phyloP scores from a whole-genome alignment of 2,113 vertebrate species.

The Typhlomys cinereus region DNA sequence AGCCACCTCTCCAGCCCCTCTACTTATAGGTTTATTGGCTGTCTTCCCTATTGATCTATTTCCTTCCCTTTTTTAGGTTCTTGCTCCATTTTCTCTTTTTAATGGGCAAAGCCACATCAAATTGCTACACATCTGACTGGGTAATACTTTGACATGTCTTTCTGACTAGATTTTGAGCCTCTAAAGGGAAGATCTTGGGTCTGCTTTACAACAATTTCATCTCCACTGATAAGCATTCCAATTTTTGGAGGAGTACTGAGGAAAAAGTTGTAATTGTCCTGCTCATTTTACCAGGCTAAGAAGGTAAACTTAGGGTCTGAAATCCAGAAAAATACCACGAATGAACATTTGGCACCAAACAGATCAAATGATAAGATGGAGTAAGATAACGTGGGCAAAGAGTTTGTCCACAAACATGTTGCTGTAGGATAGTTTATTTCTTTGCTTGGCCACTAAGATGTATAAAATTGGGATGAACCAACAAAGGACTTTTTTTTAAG shows the following conservation, averaged over 20 bases:
- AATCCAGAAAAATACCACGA: neutral
- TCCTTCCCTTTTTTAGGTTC: too few species aligned
- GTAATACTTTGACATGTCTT: neutral
- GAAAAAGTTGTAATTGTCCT: neutral
- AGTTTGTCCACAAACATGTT: neutral
- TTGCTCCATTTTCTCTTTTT: too few species aligned
- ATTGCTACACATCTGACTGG: neutral
- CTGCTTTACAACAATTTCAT: neutral
- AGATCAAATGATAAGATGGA: neutral
- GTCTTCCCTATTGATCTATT: too few species aligned
- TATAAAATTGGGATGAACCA: neutral
- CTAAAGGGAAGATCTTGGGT: neutral
- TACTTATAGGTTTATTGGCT: too few species aligned
- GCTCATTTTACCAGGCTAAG: neutral
- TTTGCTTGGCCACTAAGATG: neutral
- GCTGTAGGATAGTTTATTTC: neutral
- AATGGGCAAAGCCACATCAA: neutral
- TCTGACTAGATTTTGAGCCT: neutral
- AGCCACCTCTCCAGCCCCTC: too few species aligned
- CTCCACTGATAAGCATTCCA: neutral
- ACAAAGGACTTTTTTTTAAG: neutral
- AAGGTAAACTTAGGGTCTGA: neutral
- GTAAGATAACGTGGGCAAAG: neutral
- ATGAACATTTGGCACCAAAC: neutral
- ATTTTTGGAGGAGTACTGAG: neutral